Evolutionary conservation across 2,113 vertebrate species (phyloP), one percentile per base, ranked within the genome.

Genomic region (Isichthys henryi): DNA sequence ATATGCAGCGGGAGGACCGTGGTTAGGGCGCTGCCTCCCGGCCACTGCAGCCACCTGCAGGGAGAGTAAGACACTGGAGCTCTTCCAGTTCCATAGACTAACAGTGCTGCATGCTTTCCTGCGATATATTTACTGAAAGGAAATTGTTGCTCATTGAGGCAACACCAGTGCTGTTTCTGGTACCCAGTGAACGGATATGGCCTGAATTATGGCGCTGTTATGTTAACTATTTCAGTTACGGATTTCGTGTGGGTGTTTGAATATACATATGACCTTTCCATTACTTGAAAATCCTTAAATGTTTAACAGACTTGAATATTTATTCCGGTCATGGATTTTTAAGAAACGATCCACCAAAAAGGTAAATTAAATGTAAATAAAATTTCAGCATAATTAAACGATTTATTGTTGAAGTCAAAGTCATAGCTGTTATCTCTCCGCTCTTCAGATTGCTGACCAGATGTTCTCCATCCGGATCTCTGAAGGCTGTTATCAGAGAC

Each of bases 401-500:
- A 85, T 85, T 85, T 85, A 23, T n/a, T 17, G 7, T 49, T 86
- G 43, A 3, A 21, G 13, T 82, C 35, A 39, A 39, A 77, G 10
- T 52, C 66, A 45, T 74, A 15, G 49, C 43, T 8, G 6, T 21
- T 53, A 62, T 89, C 39, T 66, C 17, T 39, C 10, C 31, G 88
- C 0, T 21, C 39, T 58, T 49, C 90, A 96, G 96, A 92, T 87
- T 95, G 43, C 90, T 96, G 23, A 95, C 92, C 45, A 53, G 74
- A 11, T 9, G 90, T 1, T 95, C 96, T 9, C 95, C 94, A 0
- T 77, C 92, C 53, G 92, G 88, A 56, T 70, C 82, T 43, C 90
- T 92, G 66, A 92, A 93, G 90, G 95, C 96, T 0, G 92, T 96
- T 53, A 66, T 96, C 89, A 93, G 92, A 88, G 95, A 95, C 17